Evolutionary conservation across 92 coral and sea anemone genomes (phyloP), one percentile per base, ranked within the genome.

Genomic region (Anthopleura xanthogrammica): DNA sequence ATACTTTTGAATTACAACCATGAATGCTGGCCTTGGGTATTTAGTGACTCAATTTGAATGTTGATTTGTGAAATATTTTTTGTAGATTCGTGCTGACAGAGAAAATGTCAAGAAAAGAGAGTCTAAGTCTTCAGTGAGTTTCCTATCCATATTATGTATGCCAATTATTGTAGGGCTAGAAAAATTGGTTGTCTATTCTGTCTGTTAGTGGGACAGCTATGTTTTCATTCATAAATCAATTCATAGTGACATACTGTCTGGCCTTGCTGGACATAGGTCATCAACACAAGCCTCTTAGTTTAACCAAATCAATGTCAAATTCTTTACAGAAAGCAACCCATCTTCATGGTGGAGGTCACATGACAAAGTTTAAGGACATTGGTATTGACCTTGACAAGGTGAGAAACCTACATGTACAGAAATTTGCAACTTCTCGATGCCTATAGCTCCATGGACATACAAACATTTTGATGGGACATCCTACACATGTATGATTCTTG

Each of bases 311-410:
- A 46, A 46, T 54, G 14, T 54, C 58, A 12, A 54, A 40, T 46
- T 79, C n/a, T 10, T 77, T 84, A 19, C 76, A 94, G 98, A 94
- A 84, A 83, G 98, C 98, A 52, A 87, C 73, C 22, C 87, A 83
- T 54, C 75, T 83, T 40, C 83, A 83, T 48, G 84, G 83, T 78
- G 91, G 85, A 52, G 93, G 93, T 29, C 92, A 95, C 72, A 87
- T 94, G 92, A 94, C 94, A 79, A 94, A 94, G 81, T 94, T 92
- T 80, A 92, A 87, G 54, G 98, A 94, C 88, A 94, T 94, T 75
- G 98, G 98, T 16, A 91, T 94, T 23, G 95, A 94, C 60, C 92
- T 92, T 16, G 93, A 87, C 77, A 77, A 86, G 97, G 97, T 93
- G 76, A 60, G 85, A 84, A 46, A 13, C 12, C 12, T 20, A 62